phyloP scores from a whole-genome alignment of 2,888 invertebrate species.

The Fissipunctia ypsillon region DNA sequence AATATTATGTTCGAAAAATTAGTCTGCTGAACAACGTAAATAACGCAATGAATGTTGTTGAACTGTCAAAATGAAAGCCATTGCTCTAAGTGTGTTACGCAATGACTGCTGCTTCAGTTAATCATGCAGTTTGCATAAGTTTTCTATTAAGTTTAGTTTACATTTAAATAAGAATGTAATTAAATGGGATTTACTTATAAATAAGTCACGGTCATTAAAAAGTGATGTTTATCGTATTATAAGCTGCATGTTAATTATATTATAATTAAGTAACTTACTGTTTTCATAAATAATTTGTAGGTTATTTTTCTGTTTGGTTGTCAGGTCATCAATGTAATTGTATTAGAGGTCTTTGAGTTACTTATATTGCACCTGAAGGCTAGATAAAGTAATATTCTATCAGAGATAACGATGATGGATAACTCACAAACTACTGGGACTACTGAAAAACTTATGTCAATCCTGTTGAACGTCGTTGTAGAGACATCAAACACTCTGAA shows the following conservation, averaged over 20 bases:
- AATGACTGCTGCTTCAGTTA: too few species aligned
- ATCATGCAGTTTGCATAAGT: slow-evolving; percentile 42
- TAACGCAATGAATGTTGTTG: too few species aligned
- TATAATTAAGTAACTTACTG: too few species aligned
- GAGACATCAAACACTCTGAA: not conserved
- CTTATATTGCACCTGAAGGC: too few species aligned
- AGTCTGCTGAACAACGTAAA: too few species aligned
- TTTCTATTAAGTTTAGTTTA: slow-evolving; percentile 36
- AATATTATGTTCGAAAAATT: too few species aligned
- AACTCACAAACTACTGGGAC: not conserved
- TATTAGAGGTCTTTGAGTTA: not conserved
- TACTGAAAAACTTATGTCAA: not conserved
- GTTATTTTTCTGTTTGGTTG: slow-evolving; percentile 5
- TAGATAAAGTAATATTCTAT: not conserved
- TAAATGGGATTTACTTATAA: slow-evolving; percentile 34
- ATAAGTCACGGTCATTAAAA: slow-evolving; percentile 31
- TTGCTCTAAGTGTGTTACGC: too few species aligned
- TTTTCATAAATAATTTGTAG: not conserved
- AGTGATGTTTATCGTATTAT: slow-evolving; percentile 3
- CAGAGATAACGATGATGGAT: not conserved
- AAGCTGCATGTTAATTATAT: slow-evolving; percentile 23
- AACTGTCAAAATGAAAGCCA: too few species aligned
- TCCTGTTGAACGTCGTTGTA: not conserved
- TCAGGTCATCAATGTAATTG: slow-evolving; percentile 9
- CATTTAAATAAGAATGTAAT: slow-evolving; percentile 39